Percentiles rank a stretch among this genome's conserved stretches.
phyloP scores from a whole-genome alignment of 2,113 vertebrate species.

The Gavialis gangeticus region DNA sequence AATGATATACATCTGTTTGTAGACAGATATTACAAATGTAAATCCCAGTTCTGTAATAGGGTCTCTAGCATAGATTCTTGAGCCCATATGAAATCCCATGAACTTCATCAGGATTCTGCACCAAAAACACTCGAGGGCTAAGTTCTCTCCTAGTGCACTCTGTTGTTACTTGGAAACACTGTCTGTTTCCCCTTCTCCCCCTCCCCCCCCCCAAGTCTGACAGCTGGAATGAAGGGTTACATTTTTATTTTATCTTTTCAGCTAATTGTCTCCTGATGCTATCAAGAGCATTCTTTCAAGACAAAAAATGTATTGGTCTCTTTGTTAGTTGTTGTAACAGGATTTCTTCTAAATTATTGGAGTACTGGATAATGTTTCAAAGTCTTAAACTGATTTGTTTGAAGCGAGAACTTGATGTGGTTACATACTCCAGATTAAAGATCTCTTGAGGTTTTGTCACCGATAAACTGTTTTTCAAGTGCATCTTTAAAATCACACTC shows the following conservation, averaged over 20 bases:
- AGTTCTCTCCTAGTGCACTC: neutral
- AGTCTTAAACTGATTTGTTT: neutral
- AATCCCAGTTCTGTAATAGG: neutral
- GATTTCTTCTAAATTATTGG: neutral
- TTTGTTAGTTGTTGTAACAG: neutral
- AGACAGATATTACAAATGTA: neutral
- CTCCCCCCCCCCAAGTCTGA: slow-evolving; percentile 14
- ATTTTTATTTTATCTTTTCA: slow-evolving; percentile 19
- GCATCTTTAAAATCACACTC: slow-evolving; percentile 21
- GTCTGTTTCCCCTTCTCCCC: neutral
- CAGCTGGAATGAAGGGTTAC: neutral
- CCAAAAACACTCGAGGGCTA: neutral
- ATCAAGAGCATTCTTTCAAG: slow-evolving; percentile 12
- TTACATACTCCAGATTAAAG: slow-evolving; percentile 31
- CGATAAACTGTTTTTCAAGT: neutral
- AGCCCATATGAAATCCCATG: neutral
- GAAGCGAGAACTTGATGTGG: slow-evolving; percentile 43
- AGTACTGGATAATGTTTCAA: slow-evolving; percentile 11
- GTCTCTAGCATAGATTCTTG: neutral
- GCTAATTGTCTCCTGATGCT: slow-evolving; percentile 14
- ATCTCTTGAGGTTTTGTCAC: slow-evolving; percentile 31
- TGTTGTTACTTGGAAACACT: neutral
- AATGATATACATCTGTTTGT: neutral
- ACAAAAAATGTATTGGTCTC: neutral
- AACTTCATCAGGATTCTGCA: neutral